Base-by-base conservation (phyloP, 2,888 invertebrate genomes). In the Druceiella hillmani region DNA sequence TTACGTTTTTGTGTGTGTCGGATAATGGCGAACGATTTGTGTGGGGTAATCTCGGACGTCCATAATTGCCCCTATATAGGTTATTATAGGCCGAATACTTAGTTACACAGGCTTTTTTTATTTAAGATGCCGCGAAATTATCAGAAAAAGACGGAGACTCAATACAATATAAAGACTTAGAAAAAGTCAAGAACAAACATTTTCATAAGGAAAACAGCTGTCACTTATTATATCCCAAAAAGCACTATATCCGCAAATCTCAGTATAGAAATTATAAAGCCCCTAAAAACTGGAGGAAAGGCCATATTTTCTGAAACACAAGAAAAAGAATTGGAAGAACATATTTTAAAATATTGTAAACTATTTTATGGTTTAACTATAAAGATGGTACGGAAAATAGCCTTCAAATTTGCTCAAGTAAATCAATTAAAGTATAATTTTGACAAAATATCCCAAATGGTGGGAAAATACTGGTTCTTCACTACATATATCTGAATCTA, bases 351-450 rank as follows among this genome's bases (percentile, higher is more conserved):
- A 17, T 40, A 40, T 28, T 29, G 43, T 17, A 44, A 33, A 35
- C 11, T 26, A 29, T 46, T 40, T 36, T 38, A 42, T 40, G 44
- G 43, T 31, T 27, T 42, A 42, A 50, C 44, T 3, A 42, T 41
- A 35, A 35, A 44, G 11, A 44, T 38, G 38, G 33, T 49, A 2
- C 45, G 48, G 1, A 36, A 41, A 47, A 44, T 47, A 29, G 51
- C 49, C 9, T 52, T 36, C 33, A 44, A 36, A 45, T 50, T 45
- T 48, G 48, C 47, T 10, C 44, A 50, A 36, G 26, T 22, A n/a
- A 49, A 48, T 40, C 33, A 47, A 14, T 26, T 51, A n/a, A 38
- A 36, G 29, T 46, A 50, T 14, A 46, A 42, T 45, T 52, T 50
- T 41, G 34, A 50, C 38, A 40, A 44, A 39, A 41, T 4, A 34